Conservation (phyloP, 2,797 vertebrate species). For the Vultur gryphus region DNA sequence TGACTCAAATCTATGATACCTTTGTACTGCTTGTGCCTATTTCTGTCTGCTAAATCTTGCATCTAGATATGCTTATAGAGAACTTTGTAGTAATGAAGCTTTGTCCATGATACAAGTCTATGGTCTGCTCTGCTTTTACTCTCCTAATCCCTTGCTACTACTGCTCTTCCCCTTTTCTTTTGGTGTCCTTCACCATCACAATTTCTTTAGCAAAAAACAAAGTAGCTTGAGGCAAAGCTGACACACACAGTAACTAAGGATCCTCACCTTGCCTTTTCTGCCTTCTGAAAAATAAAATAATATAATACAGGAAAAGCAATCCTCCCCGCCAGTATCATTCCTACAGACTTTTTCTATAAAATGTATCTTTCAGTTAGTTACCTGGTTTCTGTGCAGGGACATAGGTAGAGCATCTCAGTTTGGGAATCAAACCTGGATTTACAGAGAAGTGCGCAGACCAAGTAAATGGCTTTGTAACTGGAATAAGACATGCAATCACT, state of each 20-base stretch:
- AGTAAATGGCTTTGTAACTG: not conserved
- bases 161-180: not conserved
- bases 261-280: not conserved
- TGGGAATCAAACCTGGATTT: not conserved
- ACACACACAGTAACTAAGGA: not conserved
- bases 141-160: not conserved
- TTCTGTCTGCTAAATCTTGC: not conserved
- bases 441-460: not conserved
- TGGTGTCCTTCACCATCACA: not conserved
- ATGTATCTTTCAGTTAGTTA: not conserved
- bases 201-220: not conserved
- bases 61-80: not conserved
- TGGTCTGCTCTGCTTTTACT: not conserved
- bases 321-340: not conserved
- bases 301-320: not conserved
- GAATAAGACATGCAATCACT: not conserved
- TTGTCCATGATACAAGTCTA: not conserved
- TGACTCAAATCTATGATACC: not conserved
- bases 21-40: not conserved
- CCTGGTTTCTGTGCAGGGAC: not conserved
- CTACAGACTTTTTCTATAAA: not conserved
- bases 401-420: not conserved
- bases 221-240: not conserved
- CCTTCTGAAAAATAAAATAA: not conserved
- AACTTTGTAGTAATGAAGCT: not conserved